Evolutionary conservation across 2,113 vertebrate genomes (phyloP).

Genomic region (Erinaceus europaeus): DNA sequence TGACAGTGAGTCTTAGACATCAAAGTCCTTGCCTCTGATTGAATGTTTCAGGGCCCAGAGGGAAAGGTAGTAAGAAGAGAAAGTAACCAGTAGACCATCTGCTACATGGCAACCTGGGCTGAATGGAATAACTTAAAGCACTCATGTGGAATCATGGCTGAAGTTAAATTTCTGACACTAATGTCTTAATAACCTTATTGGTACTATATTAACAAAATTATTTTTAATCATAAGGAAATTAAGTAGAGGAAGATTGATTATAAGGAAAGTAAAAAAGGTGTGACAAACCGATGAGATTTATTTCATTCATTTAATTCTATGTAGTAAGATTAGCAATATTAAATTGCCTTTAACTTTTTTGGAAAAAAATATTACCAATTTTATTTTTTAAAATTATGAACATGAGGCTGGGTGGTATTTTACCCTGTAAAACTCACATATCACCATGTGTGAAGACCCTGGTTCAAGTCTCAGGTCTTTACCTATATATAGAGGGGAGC

Average conservation of each 20-base stretch:
- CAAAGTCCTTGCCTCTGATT: neutral
- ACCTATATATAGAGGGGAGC: too few species aligned
- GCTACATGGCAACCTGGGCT: neutral
- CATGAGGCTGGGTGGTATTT: too few species aligned
- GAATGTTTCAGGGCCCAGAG: neutral
- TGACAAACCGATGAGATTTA: neutral
- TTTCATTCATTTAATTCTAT: neutral
- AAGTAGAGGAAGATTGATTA: neutral
- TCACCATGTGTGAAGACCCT: too few species aligned
- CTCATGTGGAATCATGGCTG: neutral
- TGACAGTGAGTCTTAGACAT: neutral
- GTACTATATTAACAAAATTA: neutral
- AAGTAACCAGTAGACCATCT: neutral
- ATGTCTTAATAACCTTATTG: neutral
- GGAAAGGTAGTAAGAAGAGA: neutral
- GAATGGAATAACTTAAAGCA: neutral
- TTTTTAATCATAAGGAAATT: neutral
- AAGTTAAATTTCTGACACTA: neutral
- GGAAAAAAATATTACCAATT: neutral
- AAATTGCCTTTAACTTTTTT: neutral
- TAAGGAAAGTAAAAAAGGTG: neutral
- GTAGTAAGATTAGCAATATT: too few species aligned
- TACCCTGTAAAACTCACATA: too few species aligned
- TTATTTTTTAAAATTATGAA: neutral
- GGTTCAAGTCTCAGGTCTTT: too few species aligned